Evolutionary conservation across 2,113 vertebrate genomes (phyloP), one percentile per base, ranked within the genome.

Genomic region (Triplophysa dalaica): DNA sequence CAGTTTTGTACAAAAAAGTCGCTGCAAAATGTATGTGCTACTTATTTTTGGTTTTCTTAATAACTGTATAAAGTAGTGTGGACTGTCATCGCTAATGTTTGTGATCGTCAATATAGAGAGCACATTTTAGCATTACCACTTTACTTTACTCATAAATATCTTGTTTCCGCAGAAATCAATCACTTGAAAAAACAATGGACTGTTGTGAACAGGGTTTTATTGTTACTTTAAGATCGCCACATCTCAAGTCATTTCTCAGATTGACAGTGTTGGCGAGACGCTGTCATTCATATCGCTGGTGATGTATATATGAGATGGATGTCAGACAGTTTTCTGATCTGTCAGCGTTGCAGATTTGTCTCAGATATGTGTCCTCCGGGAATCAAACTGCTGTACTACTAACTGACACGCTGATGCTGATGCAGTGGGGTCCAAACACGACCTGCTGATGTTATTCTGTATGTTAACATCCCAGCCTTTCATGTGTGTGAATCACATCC

Each of bases 291-390:
- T 9, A 63, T 41, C 21, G 19, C 22, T 60, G 54, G 8, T 78
- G 52, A 78, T 69, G 65, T 38, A 78, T 73, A n/a, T 80, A 73
- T 26, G 60, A 80, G 69, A 65, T 26, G 60, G 45, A 43, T 70
- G 78, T 80, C 68, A 80, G 60, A 26, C 16, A 38, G 21, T 64
- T 68, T 80, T 80, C 21, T 52, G 21, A 54, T 65, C 78, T 73
- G 33, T 65, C 78, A 80, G 26, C 58, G 41, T 56, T 80, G 60
- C 63, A 17, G 58, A 73, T 79, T 72, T 65, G 8, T 63, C 60
- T 60, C 8, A 45, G 29, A 78, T 26, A 26, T 33, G 38, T 78
- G 52, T 78, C 74, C 45, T 29, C 54, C 14, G 65, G 76, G 33
- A 41, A 45, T 45, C 9, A 78, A 56, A 77, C 12, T 8, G 10